Percentiles rank a stretch among this genome's conserved stretches.
These are phyloP conservation scores for Xenops minutus DNA, from an alignment of 2,797 vertebrate species.

Conservation along the genomic window DNA sequence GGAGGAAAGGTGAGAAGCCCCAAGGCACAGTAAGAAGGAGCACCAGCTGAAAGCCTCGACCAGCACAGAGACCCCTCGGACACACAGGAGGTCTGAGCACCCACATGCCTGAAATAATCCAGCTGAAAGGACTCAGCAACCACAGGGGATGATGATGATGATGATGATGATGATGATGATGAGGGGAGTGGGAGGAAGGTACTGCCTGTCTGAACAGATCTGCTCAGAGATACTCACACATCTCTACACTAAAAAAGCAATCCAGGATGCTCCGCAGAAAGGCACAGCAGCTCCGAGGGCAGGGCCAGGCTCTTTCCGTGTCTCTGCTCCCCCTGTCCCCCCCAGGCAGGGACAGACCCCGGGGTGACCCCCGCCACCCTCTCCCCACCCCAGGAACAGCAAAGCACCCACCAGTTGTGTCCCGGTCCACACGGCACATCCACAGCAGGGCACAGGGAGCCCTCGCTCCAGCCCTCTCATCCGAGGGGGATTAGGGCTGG, in stretches of 20 bases:
- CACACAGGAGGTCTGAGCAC: fast-evolving
- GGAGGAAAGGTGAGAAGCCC: background rate
- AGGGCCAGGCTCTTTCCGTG: fast-evolving
- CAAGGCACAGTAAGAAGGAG: background rate
- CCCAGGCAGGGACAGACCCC: background rate
- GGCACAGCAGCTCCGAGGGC: fast-evolving
- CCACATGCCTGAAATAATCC: fast-evolving
- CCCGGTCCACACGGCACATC: fast-evolving
- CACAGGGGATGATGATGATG: background rate
- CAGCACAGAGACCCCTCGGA: fast-evolving
- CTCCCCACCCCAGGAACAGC: fast-evolving
- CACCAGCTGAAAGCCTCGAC: background rate
- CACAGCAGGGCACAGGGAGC: fast-evolving
- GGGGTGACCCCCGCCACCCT: background rate
- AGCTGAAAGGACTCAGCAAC: background rate
- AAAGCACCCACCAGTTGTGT: background rate
- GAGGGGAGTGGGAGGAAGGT: background rate
- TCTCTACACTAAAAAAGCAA: background rate
- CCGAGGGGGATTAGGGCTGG: background rate
- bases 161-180: background rate
- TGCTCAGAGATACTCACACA: background rate
- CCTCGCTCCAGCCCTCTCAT: background rate
- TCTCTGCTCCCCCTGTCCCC: background rate
- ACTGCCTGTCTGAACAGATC: background rate
- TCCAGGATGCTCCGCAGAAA: background rate